Base-by-base conservation (phyloP, 2,113 vertebrate genomes). In the Penelope pileata region DNA sequence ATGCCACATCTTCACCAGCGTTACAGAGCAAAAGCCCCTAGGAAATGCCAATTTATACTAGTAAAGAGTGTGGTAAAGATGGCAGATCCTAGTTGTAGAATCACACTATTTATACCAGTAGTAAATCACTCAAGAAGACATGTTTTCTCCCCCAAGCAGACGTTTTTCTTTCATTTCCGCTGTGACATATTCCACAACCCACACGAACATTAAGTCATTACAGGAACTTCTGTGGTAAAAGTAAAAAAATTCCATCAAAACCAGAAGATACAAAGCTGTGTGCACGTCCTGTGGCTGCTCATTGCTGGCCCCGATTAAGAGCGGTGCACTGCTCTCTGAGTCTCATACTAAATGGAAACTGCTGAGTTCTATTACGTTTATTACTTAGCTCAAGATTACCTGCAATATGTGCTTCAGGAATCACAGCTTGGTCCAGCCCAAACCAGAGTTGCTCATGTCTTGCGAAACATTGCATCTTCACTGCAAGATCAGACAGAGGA, bases 381-480 rank as follows among this genome's bases (percentile, higher is more conserved):
- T 50, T 80, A 48, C 29, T 92, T 98, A 88, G 97, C 97, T 29
- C 97, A 97, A 86, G 97, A 98, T 51, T 98, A 98, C 5, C 90
- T 97, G 91, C 91, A 84, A 0, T 92, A 96, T 16, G 86, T 98
- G 50, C 94, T 97, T 42, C 96, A 94, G 74, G 45, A 83, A 4
- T 88, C 96, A 0, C 74, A 50, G 1, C 74, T 80, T 0, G 92
- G 48, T 12, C 43, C 90, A 5, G 66, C 90, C 9, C 93, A 96
- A 30, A 96, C 96, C 87, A 95, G 89, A 70, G 91, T 93, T 6
- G 96, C 97, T 80, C 74, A 73, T 1, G 95, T 98, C 80, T 51
- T 98, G 23, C 75, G 96, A 34, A 96, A 94, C 4, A 74, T 93
- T 4, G 97, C 97, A 9, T 96, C 80, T 22, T 97, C 97, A 0